A percentile compares a stretch with the other conserved stretches of the same genome.
These are phyloP conservation scores for Dendronephthya gigantea DNA, from an alignment of 64 coral and sea anemone genomes.

Conservation along the genomic window DNA sequence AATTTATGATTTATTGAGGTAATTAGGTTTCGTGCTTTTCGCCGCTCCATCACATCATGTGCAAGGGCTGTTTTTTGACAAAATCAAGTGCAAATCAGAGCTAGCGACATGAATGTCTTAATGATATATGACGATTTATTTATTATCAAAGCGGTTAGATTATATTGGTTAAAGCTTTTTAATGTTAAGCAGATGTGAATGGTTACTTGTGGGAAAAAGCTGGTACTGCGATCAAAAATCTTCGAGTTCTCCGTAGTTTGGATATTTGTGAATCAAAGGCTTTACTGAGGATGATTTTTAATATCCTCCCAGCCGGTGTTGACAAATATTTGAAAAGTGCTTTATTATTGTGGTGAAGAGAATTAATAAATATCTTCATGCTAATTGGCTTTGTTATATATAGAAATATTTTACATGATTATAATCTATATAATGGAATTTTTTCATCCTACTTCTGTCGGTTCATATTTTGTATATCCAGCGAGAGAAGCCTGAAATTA, in stretches of 20 bases:
- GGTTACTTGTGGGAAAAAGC: neutral
- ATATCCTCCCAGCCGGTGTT: slow-evolving; percentile 5
- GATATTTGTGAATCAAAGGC: neutral
- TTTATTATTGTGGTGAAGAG: slow-evolving; percentile 19
- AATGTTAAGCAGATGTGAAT: slow-evolving; percentile 6
- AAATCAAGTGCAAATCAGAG: neutral
- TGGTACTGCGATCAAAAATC: neutral
- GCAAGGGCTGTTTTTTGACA: neutral
- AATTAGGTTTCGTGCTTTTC: neutral
- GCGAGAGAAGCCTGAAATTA: neutral
- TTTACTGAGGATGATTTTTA: neutral
- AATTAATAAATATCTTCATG: slow-evolving; percentile 26
- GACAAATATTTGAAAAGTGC: slow-evolving; percentile 21
- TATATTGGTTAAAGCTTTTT: slow-evolving; percentile 6
- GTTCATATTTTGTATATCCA: neutral
- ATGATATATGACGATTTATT: neutral
- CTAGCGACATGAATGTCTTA: neutral
- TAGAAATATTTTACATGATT: slow-evolving; percentile 5
- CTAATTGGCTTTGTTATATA: slow-evolving; percentile 17
- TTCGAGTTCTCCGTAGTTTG: neutral
- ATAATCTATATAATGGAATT: slow-evolving; percentile 13
- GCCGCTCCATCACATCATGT: neutral
- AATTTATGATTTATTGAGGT: slow-evolving; percentile 5
- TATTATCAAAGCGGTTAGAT: neutral
- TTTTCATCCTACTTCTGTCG: neutral